A percentile compares a stretch with the other conserved stretches of the same genome.
Evolutionary conservation across 2,888 invertebrate genomes (phyloP).

Genomic region (Heliconius sara): DNA sequence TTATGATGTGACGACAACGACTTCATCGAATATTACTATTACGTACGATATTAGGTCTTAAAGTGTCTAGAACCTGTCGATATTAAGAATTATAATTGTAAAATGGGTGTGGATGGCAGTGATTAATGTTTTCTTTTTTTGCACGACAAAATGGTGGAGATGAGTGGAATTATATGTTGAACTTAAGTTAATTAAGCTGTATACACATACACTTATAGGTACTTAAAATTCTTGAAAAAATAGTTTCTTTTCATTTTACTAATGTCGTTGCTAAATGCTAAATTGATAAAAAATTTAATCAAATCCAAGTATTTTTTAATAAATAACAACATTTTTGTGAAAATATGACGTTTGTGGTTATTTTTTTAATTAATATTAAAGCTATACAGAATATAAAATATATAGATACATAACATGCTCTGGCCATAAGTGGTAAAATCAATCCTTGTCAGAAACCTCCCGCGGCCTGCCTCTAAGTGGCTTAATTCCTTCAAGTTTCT

Average conservation of each 20-base stretch:
- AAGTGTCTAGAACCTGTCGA: constrained; percentile 4
- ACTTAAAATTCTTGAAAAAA: too few relatives aligned
- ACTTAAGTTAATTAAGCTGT: not conserved
- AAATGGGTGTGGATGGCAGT: constrained; percentile 14
- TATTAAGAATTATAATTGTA: constrained; percentile 16
- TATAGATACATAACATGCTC: constrained; percentile 1
- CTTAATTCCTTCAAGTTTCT: constrained; percentile 59
- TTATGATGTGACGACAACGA: constrained; percentile 32
- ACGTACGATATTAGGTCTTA: not conserved
- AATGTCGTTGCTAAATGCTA: too few relatives aligned
- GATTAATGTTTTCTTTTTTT: not conserved
- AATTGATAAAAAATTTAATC: too few relatives aligned
- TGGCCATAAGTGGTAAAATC: constrained; percentile 62
- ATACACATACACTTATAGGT: too few relatives aligned
- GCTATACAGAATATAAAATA: constrained; percentile 39
- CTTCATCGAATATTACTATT: constrained; percentile 24
- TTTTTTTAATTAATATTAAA: not conserved
- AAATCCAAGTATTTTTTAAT: too few relatives aligned
- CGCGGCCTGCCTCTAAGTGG: constrained; percentile 65
- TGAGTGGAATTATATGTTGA: too few relatives aligned
- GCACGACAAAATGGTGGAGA: not conserved
- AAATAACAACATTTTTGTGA: too few relatives aligned
- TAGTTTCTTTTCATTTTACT: too few relatives aligned
- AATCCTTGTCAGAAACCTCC: constrained; percentile 65
- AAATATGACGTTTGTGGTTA: not conserved